Percentiles rank a stretch among this genome's conserved stretches.
Evolutionary conservation across 2,888 invertebrate species (phyloP).

Genomic region (Malthinus seriepunctatus): DNA sequence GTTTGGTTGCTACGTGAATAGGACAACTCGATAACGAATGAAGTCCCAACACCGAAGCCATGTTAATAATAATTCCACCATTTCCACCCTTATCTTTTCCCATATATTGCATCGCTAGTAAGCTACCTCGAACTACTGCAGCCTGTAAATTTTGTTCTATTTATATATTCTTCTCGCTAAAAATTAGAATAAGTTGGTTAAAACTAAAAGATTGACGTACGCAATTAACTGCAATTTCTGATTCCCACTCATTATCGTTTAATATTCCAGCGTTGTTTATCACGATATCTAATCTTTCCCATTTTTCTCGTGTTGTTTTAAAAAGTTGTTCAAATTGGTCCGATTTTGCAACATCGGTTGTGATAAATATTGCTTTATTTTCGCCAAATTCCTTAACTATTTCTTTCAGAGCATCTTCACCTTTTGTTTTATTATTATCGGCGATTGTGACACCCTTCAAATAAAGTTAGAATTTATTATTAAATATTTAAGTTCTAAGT

Average conservation of each 20-base stretch:
- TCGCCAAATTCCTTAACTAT: conserved; percentile 67
- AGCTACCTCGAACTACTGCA: conserved; percentile 55
- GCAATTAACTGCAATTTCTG: conserved; percentile 63
- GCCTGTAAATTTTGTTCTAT: conserved; percentile 43
- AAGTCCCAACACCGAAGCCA: conserved; percentile 65
- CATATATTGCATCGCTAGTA: conserved; percentile 63
- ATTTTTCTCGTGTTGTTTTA: conserved; percentile 45
- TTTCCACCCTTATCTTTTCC: conserved; percentile 61
- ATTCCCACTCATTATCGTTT: conserved; percentile 77
- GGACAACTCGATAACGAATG: conserved; percentile 60
- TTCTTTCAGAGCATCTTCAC: conserved; percentile 65
- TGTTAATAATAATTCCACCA: conserved; percentile 70
- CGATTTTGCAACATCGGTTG: conserved; percentile 74
- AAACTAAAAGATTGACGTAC: conserved; percentile 48
- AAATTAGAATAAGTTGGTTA: background rate
- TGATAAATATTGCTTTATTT: conserved; percentile 69
- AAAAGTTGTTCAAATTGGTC: conserved; percentile 66
- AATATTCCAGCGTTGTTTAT: conserved; percentile 79
- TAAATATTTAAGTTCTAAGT: no score
- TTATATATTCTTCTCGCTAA: background rate
- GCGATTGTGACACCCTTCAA: conserved; percentile 45
- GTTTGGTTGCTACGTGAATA: conserved; percentile 64
- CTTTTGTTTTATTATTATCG: conserved; percentile 47
- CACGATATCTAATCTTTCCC: conserved; percentile 58
- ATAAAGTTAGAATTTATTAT: background rate